phyloP scores from a whole-genome alignment of 2,113 vertebrate species.

The Bucco capensis region DNA sequence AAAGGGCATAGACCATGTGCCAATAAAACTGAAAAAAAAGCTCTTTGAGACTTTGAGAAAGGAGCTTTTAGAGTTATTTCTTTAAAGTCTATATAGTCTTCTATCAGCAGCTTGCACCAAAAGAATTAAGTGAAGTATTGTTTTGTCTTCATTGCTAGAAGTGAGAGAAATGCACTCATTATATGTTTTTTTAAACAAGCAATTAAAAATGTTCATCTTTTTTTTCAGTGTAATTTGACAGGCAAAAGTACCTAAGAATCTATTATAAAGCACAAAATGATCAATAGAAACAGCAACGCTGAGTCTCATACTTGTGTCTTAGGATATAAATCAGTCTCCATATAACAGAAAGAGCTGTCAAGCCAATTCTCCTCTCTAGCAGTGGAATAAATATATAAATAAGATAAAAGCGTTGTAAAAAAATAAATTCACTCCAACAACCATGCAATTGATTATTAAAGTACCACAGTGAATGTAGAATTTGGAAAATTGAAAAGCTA shows the following conservation, averaged over 20 bases:
- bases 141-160: neutral
- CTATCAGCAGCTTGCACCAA: neutral
- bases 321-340: neutral
- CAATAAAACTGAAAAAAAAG: neutral
- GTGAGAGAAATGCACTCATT: neutral
- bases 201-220: neutral
- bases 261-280: neutral
- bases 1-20: neutral
- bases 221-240: neutral
- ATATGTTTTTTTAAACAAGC: neutral
- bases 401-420: constrained; percentile 14
- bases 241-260: neutral
- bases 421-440: constrained; percentile 3
- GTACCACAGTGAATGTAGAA: neutral
- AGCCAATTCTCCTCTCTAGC: neutral
- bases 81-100: neutral
- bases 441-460: constrained; percentile 22
- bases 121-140: neutral
- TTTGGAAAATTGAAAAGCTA: neutral
- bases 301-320: neutral
- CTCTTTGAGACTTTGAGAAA: neutral
- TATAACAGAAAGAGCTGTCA: neutral
- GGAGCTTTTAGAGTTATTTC: neutral
- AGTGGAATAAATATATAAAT: constrained; percentile 28
- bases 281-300: neutral